Evolutionary conservation across 2,113 vertebrate species (phyloP).

Genomic region (Anoplopoma fimbria): DNA sequence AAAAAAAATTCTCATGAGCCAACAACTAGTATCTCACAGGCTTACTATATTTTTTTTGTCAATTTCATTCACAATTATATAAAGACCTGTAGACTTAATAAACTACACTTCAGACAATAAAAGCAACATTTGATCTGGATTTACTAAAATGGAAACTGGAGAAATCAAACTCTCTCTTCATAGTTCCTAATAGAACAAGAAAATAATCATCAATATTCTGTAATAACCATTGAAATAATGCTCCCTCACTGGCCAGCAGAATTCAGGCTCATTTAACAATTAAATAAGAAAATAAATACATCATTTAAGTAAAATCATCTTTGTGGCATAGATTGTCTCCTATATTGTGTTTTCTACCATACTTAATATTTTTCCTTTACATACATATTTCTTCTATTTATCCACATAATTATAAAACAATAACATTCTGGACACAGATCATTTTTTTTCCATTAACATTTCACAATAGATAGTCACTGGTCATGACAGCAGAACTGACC

Average conservation of each 20-base stretch:
- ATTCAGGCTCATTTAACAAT: slow-evolving; percentile 74
- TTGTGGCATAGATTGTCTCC: slow-evolving; percentile 83
- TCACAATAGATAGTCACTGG: slow-evolving; percentile 59
- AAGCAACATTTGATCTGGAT: slow-evolving; percentile 43
- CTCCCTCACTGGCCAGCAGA: slow-evolving; percentile 83
- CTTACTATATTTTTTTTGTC: slow-evolving; percentile 24
- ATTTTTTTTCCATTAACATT: slow-evolving; percentile 54
- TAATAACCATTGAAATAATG: slow-evolving; percentile 68
- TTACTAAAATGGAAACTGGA: slow-evolving; percentile 37
- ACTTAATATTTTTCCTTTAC: slow-evolving; percentile 61
- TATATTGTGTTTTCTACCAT: slow-evolving; percentile 59
- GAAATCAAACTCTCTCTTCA: slow-evolving; percentile 39
- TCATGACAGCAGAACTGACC: slow-evolving; percentile 56
- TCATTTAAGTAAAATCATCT: slow-evolving; percentile 78
- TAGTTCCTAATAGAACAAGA: slow-evolving; percentile 39
- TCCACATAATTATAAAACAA: slow-evolving; percentile 68
- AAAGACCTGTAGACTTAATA: slow-evolving; percentile 59
- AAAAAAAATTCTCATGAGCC: slow-evolving; percentile 35
- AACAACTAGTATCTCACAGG: slow-evolving; percentile 29
- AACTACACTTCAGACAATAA: slow-evolving; percentile 55
- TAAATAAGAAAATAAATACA: slow-evolving; percentile 84
- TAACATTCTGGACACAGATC: slow-evolving; percentile 71
- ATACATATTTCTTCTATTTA: slow-evolving; percentile 69
- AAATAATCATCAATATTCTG: slow-evolving; percentile 39
- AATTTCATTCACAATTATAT: slow-evolving; percentile 47